Base-by-base conservation (phyloP, 2,797 vertebrate species). In the Eleutherodactylus coqui region DNA sequence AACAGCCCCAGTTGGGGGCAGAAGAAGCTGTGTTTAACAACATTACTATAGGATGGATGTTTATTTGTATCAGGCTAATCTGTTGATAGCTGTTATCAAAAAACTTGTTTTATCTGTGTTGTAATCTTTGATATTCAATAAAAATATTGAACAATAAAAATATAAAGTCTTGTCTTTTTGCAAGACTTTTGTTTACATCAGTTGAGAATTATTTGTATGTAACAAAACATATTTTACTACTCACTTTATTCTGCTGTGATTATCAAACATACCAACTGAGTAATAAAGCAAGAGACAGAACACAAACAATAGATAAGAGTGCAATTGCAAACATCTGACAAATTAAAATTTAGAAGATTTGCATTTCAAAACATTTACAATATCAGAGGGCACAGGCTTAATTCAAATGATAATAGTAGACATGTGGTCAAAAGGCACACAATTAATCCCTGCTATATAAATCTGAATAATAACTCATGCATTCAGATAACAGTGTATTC, bases 361-460 rank as follows among this genome's bases (percentile, higher is more conserved):
- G 45, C 73, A 49, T 75, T 75, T 75, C n/a, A 76, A 76, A 76
- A 76, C 45, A 76, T 53, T 19, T 34, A 51, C 29, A 53, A 34
- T 76, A 51, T 76, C 49, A 76, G 17, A 76, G 75, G 75, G 27
- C 27, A 47, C 21, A 67, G 27, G 14, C 19, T 51, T 69, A 70
- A 82, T 29, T 70, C 11, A 70, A 70, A 70, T 53, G 62, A 69
- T 69, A 70, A 82, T 53, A 49, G 19, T 38, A 83, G 49, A 83
- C 41, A 55, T 78, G 38, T 62, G 60, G 41, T 67, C 27, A 67
- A 80, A 80, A 47, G 32, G 53, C 49, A 24, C 14, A 75, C 32
- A 72, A 62, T 60, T 45, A 62, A 85, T 85, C 43, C 75, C 17
- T 73, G 29, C 34, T 85, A 72, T 81, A 34, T 36, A 75, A 75